These are phyloP conservation scores for Xanthia icteritia DNA, from an alignment of 2,888 invertebrate genomes.

Conservation along the genomic window DNA sequence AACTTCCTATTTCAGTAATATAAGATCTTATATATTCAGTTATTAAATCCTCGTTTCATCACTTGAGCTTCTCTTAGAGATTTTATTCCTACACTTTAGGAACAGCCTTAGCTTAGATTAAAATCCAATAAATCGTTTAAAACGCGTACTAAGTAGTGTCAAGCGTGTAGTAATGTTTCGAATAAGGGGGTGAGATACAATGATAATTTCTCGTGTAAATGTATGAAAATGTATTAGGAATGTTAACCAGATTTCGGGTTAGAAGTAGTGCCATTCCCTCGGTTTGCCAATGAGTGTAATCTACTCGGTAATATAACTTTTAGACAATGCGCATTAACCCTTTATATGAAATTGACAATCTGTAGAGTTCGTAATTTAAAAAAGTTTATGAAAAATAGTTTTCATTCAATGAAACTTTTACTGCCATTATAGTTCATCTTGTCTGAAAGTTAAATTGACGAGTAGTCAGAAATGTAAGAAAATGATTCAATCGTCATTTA, in stretches of 20 bases:
- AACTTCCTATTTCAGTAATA: not conserved
- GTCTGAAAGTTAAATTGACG: conserved; percentile 6
- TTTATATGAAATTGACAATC: not conserved
- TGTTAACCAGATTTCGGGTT: not conserved
- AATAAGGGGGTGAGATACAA: conserved; percentile 19
- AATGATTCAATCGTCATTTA: conserved; percentile 56
- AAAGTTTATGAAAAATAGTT: not conserved
- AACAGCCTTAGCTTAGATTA: conserved; percentile 71
- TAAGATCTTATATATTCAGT: conserved; percentile 2
- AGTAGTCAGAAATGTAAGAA: conserved; percentile 31
- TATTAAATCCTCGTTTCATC: conserved; percentile 19
- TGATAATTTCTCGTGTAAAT: not conserved
- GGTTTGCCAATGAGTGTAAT: conserved; percentile 45
- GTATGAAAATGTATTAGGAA: conserved; percentile 9
- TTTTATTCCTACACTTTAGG: conserved; percentile 51
- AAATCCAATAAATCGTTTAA: conserved; percentile 67
- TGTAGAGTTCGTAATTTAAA: not conserved
- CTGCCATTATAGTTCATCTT: not conserved
- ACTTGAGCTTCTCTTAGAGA: conserved; percentile 38
- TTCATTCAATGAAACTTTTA: not conserved
- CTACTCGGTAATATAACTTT: conserved; percentile 29
- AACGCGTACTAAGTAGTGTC: conserved; percentile 37
- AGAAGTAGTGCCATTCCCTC: conserved; percentile 33
- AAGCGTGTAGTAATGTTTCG: conserved; percentile 10
- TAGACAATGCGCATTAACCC: not conserved